Percentiles rank a stretch among this genome's conserved stretches.
These are phyloP conservation scores for Malurus splendens DNA, from an alignment of 2,797 vertebrate species.

Conservation along the genomic window DNA sequence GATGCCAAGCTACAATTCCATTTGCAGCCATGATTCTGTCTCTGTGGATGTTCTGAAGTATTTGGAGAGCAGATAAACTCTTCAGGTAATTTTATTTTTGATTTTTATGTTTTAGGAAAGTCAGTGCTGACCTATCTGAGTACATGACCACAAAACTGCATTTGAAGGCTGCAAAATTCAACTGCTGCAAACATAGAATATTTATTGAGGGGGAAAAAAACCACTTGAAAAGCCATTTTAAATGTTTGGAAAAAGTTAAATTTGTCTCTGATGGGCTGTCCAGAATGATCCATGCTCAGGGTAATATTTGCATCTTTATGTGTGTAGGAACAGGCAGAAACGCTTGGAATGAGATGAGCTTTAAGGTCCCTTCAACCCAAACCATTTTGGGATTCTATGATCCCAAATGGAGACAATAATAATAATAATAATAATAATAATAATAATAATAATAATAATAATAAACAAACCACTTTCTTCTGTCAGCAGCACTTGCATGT, in stretches of 20 bases:
- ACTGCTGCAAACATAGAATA: neutral
- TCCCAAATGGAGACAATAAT: neutral
- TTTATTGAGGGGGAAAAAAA: neutral
- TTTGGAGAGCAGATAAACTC: neutral
- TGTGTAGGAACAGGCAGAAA: neutral
- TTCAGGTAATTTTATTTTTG: neutral
- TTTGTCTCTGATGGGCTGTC: neutral
- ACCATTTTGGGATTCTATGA: neutral
- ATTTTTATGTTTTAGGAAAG: neutral
- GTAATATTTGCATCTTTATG: slow-evolving; percentile 14
- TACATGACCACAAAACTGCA: neutral
- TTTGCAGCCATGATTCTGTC: neutral
- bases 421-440: neutral
- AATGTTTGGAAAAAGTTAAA: neutral
- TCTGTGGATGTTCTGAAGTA: neutral
- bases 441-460: neutral
- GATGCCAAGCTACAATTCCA: neutral
- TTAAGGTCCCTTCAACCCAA: neutral
- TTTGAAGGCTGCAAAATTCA: neutral
- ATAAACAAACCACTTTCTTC: neutral
- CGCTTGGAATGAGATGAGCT: neutral
- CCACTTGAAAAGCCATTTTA: neutral
- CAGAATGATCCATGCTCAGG: neutral
- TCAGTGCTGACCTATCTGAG: neutral
- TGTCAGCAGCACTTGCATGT: slow-evolving; percentile 25